These are phyloP conservation scores for Campoplex nolae DNA, from an alignment of 2,888 invertebrate genomes.

Conservation along the genomic window DNA sequence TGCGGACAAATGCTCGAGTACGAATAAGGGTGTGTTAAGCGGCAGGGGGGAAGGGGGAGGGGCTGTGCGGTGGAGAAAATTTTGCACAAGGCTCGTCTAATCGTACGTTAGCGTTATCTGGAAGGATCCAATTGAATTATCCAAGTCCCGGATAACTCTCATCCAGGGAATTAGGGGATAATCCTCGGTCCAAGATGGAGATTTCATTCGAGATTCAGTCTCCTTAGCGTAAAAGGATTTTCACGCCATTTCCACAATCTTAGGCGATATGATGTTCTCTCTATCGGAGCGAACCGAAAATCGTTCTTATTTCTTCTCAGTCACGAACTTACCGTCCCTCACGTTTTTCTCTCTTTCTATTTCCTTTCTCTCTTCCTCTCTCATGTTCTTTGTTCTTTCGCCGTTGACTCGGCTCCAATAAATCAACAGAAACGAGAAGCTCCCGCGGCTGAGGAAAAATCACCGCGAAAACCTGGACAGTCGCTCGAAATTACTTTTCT, in stretches of 20 bases:
- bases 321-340: conserved; percentile 26
- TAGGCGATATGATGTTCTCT: background rate
- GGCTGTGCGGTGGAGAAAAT: background rate
- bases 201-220: conserved; percentile 61
- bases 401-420: conserved; percentile 61
- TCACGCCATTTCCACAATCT: conserved; percentile 54
- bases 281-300: conserved; percentile 18
- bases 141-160: conserved; percentile 43
- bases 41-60: background rate
- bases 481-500: conserved; percentile 69
- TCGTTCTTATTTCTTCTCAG: conserved; percentile 55
- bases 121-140: conserved; percentile 60
- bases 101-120: conserved; percentile 44
- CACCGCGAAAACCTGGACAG: conserved; percentile 69
- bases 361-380: background rate
- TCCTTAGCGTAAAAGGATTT: conserved; percentile 67
- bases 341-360: conserved; percentile 19
- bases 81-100: conserved; percentile 41
- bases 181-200: conserved; percentile 61
- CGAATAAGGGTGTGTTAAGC: background rate
- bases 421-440: conserved; percentile 52
- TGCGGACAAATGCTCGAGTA: background rate
- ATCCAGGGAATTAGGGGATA: conserved; percentile 62
- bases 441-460: conserved; percentile 37
- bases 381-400: conserved; percentile 37